These are phyloP conservation scores for Glaucopsyche alexis DNA, from an alignment of 2,888 invertebrate genomes.

Conservation along the genomic window DNA sequence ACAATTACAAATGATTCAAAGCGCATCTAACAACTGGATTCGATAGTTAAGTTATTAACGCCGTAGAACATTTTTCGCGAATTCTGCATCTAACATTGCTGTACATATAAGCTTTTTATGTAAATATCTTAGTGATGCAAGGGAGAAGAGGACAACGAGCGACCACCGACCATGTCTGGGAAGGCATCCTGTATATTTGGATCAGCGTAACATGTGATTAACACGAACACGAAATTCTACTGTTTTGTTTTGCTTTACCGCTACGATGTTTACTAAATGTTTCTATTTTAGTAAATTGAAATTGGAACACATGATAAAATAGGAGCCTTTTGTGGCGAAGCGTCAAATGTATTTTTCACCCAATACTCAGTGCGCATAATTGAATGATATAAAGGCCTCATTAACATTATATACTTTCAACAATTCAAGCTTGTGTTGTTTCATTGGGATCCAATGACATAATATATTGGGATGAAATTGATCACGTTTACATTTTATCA, in stretches of 20 bases:
- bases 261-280: slow-evolving; percentile 77
- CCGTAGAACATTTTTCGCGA: slow-evolving; percentile 67
- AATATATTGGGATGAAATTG: slow-evolving; percentile 46
- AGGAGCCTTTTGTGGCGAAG: slow-evolving; percentile 62
- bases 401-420: slow-evolving; percentile 63
- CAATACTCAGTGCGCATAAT: slow-evolving; percentile 75
- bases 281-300: slow-evolving; percentile 58
- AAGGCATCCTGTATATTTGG: slow-evolving; percentile 50
- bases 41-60: slow-evolving; percentile 64
- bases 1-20: slow-evolving; percentile 37
- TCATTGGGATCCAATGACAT: slow-evolving; percentile 44
- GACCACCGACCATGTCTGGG: slow-evolving; percentile 50
- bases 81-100: slow-evolving; percentile 78
- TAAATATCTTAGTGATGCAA: slow-evolving; percentile 66
- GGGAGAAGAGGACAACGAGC: slow-evolving; percentile 50
- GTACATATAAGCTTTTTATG: slow-evolving; percentile 79
- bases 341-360: slow-evolving; percentile 79
- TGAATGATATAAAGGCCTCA: slow-evolving; percentile 65
- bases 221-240: slow-evolving; percentile 71
- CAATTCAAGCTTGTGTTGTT: slow-evolving; percentile 72
- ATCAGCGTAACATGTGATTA: slow-evolving; percentile 75
- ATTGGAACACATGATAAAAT: slow-evolving; percentile 57
- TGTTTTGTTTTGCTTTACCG: slow-evolving; percentile 79
- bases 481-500: slow-evolving; percentile 1
- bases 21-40: slow-evolving; percentile 55